A percentile compares a stretch with the other conserved stretches of the same genome.
Conservation (phyloP, 2,113 vertebrate species). For the Pelusios castaneus region DNA sequence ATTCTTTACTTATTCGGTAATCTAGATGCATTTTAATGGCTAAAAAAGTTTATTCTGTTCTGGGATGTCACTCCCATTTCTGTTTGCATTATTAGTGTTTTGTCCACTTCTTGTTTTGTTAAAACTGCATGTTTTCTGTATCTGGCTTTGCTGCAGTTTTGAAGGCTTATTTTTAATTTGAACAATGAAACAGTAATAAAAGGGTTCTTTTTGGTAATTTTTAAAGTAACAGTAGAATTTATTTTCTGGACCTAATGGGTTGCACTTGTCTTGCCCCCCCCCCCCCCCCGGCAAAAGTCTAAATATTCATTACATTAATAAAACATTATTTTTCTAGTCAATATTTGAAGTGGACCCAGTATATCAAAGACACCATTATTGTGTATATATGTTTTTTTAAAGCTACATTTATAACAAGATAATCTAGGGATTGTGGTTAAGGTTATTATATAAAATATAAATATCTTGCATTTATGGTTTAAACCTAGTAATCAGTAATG, state of each 20-base stretch:
- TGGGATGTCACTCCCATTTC: neutral
- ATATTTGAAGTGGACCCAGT: neutral
- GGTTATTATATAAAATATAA: neutral
- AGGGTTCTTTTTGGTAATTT: neutral
- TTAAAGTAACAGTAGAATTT: neutral
- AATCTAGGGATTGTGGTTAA: neutral
- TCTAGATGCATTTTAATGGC: neutral
- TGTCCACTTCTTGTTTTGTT: neutral
- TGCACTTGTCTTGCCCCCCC: neutral
- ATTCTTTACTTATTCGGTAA: neutral
- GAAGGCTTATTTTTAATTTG: neutral
- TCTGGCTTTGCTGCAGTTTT: neutral
- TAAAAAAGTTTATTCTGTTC: neutral
- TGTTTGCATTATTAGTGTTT: neutral
- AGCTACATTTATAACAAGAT: neutral
- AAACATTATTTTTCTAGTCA: neutral
- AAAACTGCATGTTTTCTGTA: neutral
- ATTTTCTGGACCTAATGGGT: neutral
- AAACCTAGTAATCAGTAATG: neutral
- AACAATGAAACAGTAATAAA: neutral
- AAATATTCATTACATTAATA: neutral
- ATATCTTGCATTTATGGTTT: neutral
- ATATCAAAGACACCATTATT: neutral
- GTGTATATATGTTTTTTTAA: neutral
- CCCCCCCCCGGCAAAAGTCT: neutral